A percentile compares a stretch with the other conserved stretches of the same genome.
Evolutionary conservation across 2,888 invertebrate genomes (phyloP).

Genomic region (Hermaeophaga mercurialis): DNA sequence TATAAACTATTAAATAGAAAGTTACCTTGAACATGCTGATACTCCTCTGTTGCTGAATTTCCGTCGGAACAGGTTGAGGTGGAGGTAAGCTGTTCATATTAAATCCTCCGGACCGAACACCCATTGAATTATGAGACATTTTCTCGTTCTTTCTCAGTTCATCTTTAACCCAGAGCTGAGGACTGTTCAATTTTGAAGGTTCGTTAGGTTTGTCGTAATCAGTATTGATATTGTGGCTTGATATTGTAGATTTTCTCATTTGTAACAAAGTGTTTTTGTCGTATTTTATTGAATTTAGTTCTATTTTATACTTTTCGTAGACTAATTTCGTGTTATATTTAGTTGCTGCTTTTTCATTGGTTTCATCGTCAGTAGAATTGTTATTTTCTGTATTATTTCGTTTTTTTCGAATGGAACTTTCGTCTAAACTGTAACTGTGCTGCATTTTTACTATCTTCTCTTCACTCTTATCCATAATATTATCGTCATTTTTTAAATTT

Average conservation of each 20-base stretch:
- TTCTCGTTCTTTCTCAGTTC: conserved; percentile 45
- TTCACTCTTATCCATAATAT: conserved; percentile 47
- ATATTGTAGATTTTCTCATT: conserved; percentile 51
- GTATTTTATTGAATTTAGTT: conserved; percentile 51
- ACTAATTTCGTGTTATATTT: conserved; percentile 44
- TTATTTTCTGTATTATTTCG: conserved; percentile 33
- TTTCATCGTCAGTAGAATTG: conserved; percentile 54
- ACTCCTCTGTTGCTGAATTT: conserved; percentile 82
- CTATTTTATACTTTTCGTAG: conserved; percentile 53
- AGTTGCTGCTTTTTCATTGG: conserved; percentile 50
- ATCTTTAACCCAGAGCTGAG: conserved; percentile 45
- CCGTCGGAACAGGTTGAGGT: conserved; percentile 77
- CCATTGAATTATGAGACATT: conserved; percentile 7
- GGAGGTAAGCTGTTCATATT: conserved; percentile 56
- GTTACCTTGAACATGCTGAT: conserved; percentile 80
- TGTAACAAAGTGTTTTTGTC: conserved; percentile 56
- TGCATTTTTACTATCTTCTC: conserved; percentile 49
- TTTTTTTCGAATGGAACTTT: conserved; percentile 32
- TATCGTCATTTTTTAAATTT: conserved; percentile 54
- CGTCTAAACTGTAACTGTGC: conserved; percentile 42
- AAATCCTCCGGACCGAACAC: conserved; percentile 52
- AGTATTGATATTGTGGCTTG: conserved; percentile 47
- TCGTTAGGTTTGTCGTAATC: conserved; percentile 33
- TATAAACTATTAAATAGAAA: background rate
- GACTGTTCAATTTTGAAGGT: conserved; percentile 39